Percentiles rank a stretch among this genome's conserved stretches.
These are phyloP conservation scores for Cisticola juncidis DNA, from an alignment of 2,113 vertebrate species.

Conservation along the genomic window DNA sequence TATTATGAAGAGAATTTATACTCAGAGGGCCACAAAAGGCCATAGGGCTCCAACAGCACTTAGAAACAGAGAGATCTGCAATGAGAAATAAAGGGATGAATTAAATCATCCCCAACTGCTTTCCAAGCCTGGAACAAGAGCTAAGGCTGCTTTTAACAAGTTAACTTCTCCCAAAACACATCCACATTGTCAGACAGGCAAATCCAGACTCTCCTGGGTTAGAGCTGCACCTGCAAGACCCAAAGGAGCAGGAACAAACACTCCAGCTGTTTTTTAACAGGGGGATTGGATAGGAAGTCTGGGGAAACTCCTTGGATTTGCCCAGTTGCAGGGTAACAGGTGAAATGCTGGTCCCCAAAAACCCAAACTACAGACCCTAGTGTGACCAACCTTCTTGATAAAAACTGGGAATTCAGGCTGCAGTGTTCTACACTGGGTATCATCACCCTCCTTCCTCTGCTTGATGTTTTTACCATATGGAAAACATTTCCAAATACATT, in stretches of 20 bases:
- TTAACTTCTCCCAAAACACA: background rate
- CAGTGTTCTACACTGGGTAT: background rate
- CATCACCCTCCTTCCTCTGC: background rate
- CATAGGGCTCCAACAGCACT: background rate
- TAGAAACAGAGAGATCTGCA: background rate
- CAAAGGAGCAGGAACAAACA: background rate
- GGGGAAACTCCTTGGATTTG: background rate
- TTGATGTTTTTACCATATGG: background rate
- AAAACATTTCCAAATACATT: background rate
- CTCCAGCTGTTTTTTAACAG: background rate
- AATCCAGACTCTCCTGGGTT: background rate
- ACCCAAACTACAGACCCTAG: background rate
- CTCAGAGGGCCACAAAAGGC: background rate
- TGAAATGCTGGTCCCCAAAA: background rate
- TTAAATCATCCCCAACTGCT: background rate
- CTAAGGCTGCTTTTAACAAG: background rate
- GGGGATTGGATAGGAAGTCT: background rate
- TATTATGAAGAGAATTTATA: constrained; percentile 1
- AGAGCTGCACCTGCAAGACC: background rate
- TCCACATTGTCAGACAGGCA: background rate
- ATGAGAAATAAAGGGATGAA: background rate
- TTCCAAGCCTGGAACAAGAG: background rate
- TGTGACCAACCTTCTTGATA: background rate
- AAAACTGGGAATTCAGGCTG: background rate
- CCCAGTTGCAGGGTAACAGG: background rate